These are phyloP conservation scores for Thera britannica DNA, from an alignment of 2,888 invertebrate species.

Conservation along the genomic window DNA sequence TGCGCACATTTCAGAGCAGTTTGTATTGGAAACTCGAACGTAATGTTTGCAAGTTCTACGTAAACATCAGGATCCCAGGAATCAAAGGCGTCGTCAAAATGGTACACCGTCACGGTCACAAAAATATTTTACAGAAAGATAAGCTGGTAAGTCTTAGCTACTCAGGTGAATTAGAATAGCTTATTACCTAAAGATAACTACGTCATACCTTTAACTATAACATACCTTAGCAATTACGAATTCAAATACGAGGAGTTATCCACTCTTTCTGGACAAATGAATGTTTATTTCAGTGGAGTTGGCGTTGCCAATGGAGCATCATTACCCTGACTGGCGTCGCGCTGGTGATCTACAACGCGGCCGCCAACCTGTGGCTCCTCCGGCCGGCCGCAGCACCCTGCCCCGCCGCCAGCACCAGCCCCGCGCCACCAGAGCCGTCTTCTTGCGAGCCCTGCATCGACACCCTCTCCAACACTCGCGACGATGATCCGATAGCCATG, in stretches of 20 bases:
- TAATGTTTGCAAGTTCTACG: slow-evolving; percentile 1
- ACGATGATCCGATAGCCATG: slow-evolving; percentile 80
- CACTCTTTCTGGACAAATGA: not conserved
- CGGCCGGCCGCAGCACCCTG: slow-evolving; percentile 62
- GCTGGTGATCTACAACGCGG: slow-evolving; percentile 85
- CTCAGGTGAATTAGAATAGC: not conserved
- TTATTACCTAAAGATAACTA: not conserved
- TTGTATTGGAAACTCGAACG: not conserved
- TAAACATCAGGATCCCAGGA: not conserved
- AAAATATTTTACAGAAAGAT: slow-evolving; percentile 43
- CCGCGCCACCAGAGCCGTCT: slow-evolving; percentile 56
- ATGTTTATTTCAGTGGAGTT: slow-evolving; percentile 66
- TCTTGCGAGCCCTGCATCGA: slow-evolving; percentile 73
- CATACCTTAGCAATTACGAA: too few species aligned
- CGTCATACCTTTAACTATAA: too few species aligned
- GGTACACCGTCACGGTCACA: slow-evolving; percentile 27
- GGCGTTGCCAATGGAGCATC: slow-evolving; percentile 88
- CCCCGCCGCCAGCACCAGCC: slow-evolving; percentile 51
- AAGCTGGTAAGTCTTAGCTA: slow-evolving; percentile 33
- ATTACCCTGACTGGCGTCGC: slow-evolving; percentile 87
- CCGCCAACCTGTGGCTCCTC: slow-evolving; percentile 74
- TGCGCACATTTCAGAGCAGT: slow-evolving; percentile 10
- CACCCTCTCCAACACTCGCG: slow-evolving; percentile 58
- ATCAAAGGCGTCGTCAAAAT: slow-evolving; percentile 3
- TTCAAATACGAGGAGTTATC: too few species aligned